Evolutionary conservation across 2,113 vertebrate species (phyloP).

Genomic region (Nesoenas mayeri): DNA sequence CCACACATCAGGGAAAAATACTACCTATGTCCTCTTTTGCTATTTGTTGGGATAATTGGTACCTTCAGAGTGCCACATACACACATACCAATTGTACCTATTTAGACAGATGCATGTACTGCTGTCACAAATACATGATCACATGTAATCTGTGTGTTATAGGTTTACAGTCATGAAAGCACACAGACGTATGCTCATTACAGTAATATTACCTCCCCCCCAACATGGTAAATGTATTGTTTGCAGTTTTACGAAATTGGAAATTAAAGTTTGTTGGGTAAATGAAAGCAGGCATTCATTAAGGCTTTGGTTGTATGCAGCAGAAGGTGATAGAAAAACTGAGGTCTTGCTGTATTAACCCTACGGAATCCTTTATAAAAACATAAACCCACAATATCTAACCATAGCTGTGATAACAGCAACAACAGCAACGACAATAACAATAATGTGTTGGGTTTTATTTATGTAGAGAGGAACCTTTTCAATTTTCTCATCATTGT

Average conservation of each 20-base stretch:
- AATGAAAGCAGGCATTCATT: neutral
- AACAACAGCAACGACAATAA: neutral
- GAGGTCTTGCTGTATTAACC: neutral
- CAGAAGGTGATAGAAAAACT: neutral
- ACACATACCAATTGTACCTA: neutral
- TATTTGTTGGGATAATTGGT: neutral
- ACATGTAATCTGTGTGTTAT: neutral
- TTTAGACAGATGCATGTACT: neutral
- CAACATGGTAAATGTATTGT: neutral
- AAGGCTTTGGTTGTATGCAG: neutral
- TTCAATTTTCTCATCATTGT: conserved; percentile 53
- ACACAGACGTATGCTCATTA: neutral
- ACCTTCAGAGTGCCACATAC: neutral
- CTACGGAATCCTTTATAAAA: neutral
- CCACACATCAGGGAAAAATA: neutral
- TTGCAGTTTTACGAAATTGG: neutral
- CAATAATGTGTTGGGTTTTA: neutral
- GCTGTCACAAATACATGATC: neutral
- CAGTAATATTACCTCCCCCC: neutral
- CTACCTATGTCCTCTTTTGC: neutral
- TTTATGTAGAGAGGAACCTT: neutral
- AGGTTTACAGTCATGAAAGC: neutral
- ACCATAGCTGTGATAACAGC: neutral
- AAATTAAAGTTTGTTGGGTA: neutral
- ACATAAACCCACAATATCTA: neutral